These are phyloP conservation scores for Tachina fera DNA, from an alignment of 2,888 invertebrate species.

Conservation along the genomic window DNA sequence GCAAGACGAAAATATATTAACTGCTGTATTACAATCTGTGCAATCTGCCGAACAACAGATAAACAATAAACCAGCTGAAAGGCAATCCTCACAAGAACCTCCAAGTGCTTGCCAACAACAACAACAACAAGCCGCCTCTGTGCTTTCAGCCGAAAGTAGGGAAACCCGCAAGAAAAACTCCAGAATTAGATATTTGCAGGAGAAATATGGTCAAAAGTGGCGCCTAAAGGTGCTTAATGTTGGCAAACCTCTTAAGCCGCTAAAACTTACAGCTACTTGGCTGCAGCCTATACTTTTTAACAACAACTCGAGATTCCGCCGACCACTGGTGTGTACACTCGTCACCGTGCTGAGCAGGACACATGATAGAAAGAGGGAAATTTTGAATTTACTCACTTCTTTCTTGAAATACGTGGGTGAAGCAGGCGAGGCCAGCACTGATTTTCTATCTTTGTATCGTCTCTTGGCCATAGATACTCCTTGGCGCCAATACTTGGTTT, in stretches of 20 bases:
- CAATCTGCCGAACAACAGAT: slow-evolving; percentile 69
- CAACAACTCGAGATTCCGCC: slow-evolving; percentile 93
- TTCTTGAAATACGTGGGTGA: slow-evolving; percentile 93
- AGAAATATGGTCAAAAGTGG: slow-evolving; percentile 91
- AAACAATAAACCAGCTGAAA: slow-evolving; percentile 50
- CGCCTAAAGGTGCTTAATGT: slow-evolving; percentile 80
- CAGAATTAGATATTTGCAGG: slow-evolving; percentile 86
- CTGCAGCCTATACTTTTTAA: slow-evolving; percentile 96
- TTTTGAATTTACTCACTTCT: slow-evolving; percentile 93
- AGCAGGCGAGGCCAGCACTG: slow-evolving; percentile 96
- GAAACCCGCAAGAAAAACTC: slow-evolving; percentile 47
- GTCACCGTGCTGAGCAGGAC: slow-evolving; percentile 91
- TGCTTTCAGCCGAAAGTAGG: slow-evolving; percentile 23
- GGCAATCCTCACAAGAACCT: slow-evolving; percentile 59
- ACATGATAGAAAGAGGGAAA: slow-evolving; percentile 87
- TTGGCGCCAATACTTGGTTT: slow-evolving; percentile 96
- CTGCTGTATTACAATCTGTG: slow-evolving; percentile 75
- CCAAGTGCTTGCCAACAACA: slow-evolving; percentile 51
- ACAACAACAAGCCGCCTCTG: slow-evolving; percentile 60
- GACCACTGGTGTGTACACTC: slow-evolving; percentile 95
- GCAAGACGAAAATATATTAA: slow-evolving; percentile 72
- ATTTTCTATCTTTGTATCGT: slow-evolving; percentile 94
- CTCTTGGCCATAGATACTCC: slow-evolving; percentile 92
- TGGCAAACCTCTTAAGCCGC: slow-evolving; percentile 81
- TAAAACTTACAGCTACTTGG: slow-evolving; percentile 88